phyloP scores from a whole-genome alignment of 2,113 vertebrate species.

The Lepisosteus osseus region DNA sequence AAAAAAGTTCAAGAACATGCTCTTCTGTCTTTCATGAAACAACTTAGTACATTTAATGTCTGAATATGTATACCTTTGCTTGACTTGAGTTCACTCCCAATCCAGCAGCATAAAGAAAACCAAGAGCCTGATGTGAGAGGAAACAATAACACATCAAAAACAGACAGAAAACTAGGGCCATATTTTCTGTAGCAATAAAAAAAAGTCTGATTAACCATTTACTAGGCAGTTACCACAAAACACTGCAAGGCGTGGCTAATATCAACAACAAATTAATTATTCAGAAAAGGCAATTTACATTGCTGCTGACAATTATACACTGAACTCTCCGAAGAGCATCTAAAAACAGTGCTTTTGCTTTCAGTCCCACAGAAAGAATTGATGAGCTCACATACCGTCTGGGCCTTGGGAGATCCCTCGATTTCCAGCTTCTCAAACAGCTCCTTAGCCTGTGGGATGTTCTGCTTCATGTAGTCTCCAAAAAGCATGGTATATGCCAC shows the following conservation, averaged over 20 bases:
- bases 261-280: no score
- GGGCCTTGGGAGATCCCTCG: conserved; percentile 91
- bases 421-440: conserved; percentile 88
- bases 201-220: no score
- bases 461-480: conserved; percentile 89
- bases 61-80: conserved; percentile 79
- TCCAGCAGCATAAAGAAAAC: conserved; percentile 92
- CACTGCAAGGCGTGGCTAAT: no score
- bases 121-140: conserved; percentile 77
- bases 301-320: no score
- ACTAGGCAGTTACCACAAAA: no score
- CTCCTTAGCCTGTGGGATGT: conserved; percentile 78
- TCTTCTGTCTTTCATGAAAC: background rate
- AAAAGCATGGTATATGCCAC: conserved; percentile 91
- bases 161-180: background rate
- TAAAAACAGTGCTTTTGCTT: no score
- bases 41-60: background rate
- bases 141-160: background rate
- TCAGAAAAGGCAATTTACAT: no score
- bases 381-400: conserved; percentile 68
- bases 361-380: no score
- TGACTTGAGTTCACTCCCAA: conserved; percentile 96
- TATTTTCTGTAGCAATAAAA: no score
- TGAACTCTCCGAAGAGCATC: no score
- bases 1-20: conserved; percentile 16